These are phyloP conservation scores for Sardina pilchardus DNA, from an alignment of 2,113 vertebrate species.

Conservation along the genomic window DNA sequence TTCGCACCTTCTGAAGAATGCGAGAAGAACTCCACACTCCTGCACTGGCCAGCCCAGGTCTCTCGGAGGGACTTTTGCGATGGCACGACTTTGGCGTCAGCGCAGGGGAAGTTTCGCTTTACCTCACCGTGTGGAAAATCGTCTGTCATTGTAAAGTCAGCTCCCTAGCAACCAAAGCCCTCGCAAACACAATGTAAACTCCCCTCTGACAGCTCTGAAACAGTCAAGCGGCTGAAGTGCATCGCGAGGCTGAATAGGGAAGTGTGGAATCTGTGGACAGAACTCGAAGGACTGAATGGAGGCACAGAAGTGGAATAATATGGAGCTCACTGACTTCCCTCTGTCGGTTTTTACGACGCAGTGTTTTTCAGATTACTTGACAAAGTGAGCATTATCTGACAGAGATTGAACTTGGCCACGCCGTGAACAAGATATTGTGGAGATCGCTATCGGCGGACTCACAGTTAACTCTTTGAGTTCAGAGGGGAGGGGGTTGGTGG, in stretches of 20 bases:
- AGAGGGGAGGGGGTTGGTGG: neutral
- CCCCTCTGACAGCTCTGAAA: neutral
- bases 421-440: neutral
- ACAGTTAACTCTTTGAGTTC: constrained; percentile 5
- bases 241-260: neutral
- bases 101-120: neutral
- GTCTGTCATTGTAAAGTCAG: neutral
- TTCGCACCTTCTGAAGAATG: too few species aligned
- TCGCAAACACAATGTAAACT: neutral
- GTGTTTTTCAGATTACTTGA: neutral
- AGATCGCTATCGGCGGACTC: neutral
- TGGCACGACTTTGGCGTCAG: too few species aligned
- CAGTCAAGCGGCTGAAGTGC: neutral
- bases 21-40: too few species aligned
- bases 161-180: neutral
- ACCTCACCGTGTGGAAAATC: neutral
- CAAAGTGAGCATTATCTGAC: constrained; percentile 4
- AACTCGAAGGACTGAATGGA: neutral
- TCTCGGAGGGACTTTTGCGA: too few species aligned
- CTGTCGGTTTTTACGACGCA: neutral
- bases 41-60: too few species aligned
- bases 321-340: neutral
- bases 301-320: too few species aligned
- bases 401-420: neutral
- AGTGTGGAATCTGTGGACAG: neutral